Conservation (phyloP, 2,797 vertebrate species). For the Anas acuta region DNA sequence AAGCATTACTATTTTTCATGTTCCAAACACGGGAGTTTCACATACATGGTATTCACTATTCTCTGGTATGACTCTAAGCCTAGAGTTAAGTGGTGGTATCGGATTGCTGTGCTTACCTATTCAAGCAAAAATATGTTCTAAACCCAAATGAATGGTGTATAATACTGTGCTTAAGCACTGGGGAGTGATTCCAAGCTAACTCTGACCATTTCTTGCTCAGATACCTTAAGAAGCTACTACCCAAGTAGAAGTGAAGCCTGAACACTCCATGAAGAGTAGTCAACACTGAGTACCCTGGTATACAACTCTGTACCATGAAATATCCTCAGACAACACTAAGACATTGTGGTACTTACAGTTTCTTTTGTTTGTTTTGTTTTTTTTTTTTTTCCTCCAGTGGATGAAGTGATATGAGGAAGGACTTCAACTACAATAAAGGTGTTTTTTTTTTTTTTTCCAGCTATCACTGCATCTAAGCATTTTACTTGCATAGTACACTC, state of each 20-base stretch:
- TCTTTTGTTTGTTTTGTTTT: background rate
- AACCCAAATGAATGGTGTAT: background rate
- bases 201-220: background rate
- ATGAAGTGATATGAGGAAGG: conserved; percentile 15
- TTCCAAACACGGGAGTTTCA: background rate
- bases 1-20: background rate
- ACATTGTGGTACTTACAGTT: background rate
- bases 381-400: background rate
- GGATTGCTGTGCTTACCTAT: background rate
- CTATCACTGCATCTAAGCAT: conserved; percentile 21
- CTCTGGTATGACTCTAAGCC: background rate
- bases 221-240: background rate
- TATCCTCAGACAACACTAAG: background rate
- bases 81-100: background rate
- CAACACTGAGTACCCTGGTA: background rate
- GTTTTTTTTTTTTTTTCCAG: background rate
- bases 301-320: conserved; percentile 24
- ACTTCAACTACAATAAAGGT: background rate
- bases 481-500: conserved; percentile 59
- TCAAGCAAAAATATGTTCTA: background rate
- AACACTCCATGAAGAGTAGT: background rate
- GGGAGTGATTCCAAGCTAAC: background rate
- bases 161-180: background rate
- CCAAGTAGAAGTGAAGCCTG: background rate
- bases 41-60: background rate